Base-by-base conservation (phyloP, 1,140 invertebrate genomes). In the Cryptotermes secundus region DNA sequence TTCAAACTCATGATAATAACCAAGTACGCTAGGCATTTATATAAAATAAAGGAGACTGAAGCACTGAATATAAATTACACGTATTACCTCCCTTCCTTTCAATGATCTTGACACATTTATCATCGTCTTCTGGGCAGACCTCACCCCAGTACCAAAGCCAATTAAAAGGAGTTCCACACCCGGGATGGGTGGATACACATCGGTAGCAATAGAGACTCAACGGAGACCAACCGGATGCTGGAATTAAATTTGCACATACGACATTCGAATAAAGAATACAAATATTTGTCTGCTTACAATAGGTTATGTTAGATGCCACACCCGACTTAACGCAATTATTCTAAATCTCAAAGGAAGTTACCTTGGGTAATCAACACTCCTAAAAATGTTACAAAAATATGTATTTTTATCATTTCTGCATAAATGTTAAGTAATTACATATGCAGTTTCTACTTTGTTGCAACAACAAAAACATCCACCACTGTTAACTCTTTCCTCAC, bases 51-150 rank as follows among this genome's bases (percentile, higher is more conserved):
- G 22, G 16, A 49, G 22, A 49, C 0, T 49, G 19, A 49, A 49
- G n/a, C n/a, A n/a, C n/a, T n/a, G n/a, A n/a, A n/a, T n/a, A 49
- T 0, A 49, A 49, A 49, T 49, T 49, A 82, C 81, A n/a, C 0
- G 4, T 35, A 31, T 79, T 91, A 97, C 96, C 95, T 92, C 95
- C 96, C 93, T 96, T 96, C 84, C 92, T 92, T 90, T 98, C 96
- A 85, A 96, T 95, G 49, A 98, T 92, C 91, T 98, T 98, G 0
- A 98, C 96, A 91, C 97, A 98, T 87, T 96, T 94, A 89, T 98
- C 97, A 90, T 97, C 92, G 85, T 92, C 90, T 87, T 96, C 95
- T 1, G 95, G 96, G 89, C 97, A 98, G 2, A 91, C 91, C 86
- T 93, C 91, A n/a, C 94, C 92, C 92, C 93, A 93, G 84, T 95